Conservation (phyloP, 2,888 invertebrate species). For the Aradus depressus region DNA sequence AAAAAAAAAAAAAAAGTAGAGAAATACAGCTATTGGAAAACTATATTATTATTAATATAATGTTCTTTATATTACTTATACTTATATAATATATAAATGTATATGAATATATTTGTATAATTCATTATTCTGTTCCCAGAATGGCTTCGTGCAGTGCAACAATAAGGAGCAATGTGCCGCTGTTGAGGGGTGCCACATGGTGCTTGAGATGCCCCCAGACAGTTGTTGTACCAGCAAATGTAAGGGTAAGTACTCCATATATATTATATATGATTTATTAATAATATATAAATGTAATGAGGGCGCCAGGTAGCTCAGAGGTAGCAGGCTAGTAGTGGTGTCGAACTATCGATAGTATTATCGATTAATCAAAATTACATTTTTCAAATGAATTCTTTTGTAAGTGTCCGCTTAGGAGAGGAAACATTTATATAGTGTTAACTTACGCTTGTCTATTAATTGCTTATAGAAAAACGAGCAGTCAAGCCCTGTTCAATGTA, state of each 20-base stretch:
- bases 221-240: slow-evolving; percentile 67
- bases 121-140: slow-evolving; percentile 44
- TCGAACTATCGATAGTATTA: too few relatives aligned
- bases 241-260: slow-evolving; percentile 47
- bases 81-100: background rate
- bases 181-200: slow-evolving; percentile 73
- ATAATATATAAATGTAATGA: background rate
- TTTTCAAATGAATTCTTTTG: too few relatives aligned
- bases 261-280: background rate
- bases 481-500: too few relatives aligned
- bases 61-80: background rate
- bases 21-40: too few relatives aligned
- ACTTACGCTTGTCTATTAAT: too few relatives aligned
- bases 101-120: background rate
- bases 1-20: too few relatives aligned
- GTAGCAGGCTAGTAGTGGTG: too few relatives aligned
- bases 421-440: too few relatives aligned
- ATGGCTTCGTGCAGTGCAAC: slow-evolving; percentile 75
- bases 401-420: too few relatives aligned
- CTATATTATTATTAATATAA: background rate
- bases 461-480: too few relatives aligned
- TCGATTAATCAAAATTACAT: too few relatives aligned
- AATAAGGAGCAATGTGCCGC: slow-evolving; percentile 66
- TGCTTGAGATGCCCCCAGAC: slow-evolving; percentile 55
- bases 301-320: too few relatives aligned